Conservation (phyloP, 2,888 invertebrate genomes). For the Microctonus aethiopoides region DNA sequence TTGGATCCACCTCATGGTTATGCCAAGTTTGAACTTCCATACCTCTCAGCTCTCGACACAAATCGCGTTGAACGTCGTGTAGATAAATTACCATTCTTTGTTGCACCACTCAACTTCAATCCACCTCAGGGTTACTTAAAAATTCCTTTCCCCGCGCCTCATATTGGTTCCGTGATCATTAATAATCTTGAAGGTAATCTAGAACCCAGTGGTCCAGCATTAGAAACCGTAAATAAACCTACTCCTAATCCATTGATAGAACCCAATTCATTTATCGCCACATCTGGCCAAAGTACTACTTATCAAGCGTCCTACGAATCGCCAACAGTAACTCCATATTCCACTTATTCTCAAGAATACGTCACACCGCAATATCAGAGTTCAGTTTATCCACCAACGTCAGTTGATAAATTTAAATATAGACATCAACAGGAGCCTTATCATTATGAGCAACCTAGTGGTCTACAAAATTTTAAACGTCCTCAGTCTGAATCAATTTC, state of each 20-base stretch:
- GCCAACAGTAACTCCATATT: slow-evolving; percentile 47
- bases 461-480: slow-evolving; percentile 19
- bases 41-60: slow-evolving; percentile 79
- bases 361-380: slow-evolving; percentile 47
- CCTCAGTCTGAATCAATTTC: slow-evolving; percentile 29
- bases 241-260: slow-evolving; percentile 56
- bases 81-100: slow-evolving; percentile 83
- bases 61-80: slow-evolving; percentile 78
- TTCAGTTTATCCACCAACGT: slow-evolving; percentile 36
- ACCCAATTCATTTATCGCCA: slow-evolving; percentile 65
- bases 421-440: slow-evolving; percentile 35
- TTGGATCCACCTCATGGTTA: slow-evolving; percentile 78
- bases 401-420: slow-evolving; percentile 43
- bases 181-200: slow-evolving; percentile 61
- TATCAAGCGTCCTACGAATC: slow-evolving; percentile 49
- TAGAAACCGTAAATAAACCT: slow-evolving; percentile 45
- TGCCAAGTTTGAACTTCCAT: slow-evolving; percentile 85
- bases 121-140: slow-evolving; percentile 87
- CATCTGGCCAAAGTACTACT: slow-evolving; percentile 46
- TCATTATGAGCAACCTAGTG: slow-evolving; percentile 32
- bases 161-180: slow-evolving; percentile 87
- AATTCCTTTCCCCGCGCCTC: slow-evolving; percentile 86
- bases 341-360: slow-evolving; percentile 33
- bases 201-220: slow-evolving; percentile 36
- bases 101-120: slow-evolving; percentile 85